Evolutionary conservation across 2,113 vertebrate genomes (phyloP).

Genomic region (Onychostoma macrolepis): DNA sequence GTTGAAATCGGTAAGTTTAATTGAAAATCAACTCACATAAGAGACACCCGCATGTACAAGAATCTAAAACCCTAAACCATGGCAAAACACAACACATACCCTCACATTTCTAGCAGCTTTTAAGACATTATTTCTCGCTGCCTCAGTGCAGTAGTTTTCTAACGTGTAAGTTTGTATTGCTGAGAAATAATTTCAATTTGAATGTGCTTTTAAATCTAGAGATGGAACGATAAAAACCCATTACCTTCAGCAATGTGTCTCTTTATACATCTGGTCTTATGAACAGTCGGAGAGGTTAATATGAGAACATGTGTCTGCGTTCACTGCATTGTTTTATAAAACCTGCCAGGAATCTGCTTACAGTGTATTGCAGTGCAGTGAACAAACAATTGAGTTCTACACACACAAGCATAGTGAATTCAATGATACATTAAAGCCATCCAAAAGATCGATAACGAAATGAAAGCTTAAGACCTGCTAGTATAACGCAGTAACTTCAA

Average conservation of each 20-base stretch:
- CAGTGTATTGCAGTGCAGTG: not conserved
- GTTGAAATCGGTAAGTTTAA: not conserved
- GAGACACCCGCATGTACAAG: not conserved
- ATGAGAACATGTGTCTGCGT: not conserved
- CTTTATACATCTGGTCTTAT: conserved; percentile 1
- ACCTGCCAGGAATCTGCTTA: not conserved
- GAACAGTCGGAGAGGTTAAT: not conserved
- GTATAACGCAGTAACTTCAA: conserved; percentile 48
- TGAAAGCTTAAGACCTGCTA: conserved; percentile 50
- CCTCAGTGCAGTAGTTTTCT: not conserved
- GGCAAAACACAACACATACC: not conserved
- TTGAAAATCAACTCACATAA: not conserved
- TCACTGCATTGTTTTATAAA: not conserved
- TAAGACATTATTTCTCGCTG: not conserved
- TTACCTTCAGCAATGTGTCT: not conserved
- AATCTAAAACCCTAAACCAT: not conserved
- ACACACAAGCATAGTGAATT: conserved; percentile 23
- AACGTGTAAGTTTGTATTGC: not conserved
- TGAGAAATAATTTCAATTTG: not conserved
- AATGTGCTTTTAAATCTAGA: not conserved
- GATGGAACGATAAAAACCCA: not conserved
- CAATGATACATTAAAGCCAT: conserved; percentile 55
- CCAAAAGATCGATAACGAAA: conserved; percentile 56
- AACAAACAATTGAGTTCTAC: conserved; percentile 6
- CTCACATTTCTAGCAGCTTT: not conserved